Evolutionary conservation across 2,113 vertebrate genomes (phyloP).

Genomic region (cattle (Bos taurus)): ARS-UCD2.0 NC_037330.1:70928001-70928500

Average conservation of each 20-base stretch:
- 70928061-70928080: neutral
- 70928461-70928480: neutral
- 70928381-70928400: neutral
- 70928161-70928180: neutral
- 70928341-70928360: neutral
- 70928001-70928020: neutral
- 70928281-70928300: neutral
- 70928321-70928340: neutral
- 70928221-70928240: neutral
- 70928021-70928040: neutral
- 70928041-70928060: neutral
- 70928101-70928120: neutral
- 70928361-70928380: neutral
- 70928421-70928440: neutral
- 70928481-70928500: neutral
- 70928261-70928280: neutral
- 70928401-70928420: neutral
- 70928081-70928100: neutral
- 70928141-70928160: neutral
- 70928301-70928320: neutral
- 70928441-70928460: neutral
- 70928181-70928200: neutral
- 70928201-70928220: neutral
- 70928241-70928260: neutral
- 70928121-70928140: neutral